Conservation (phyloP, 2,888 invertebrate genomes). For the Harmothoe impar region DNA sequence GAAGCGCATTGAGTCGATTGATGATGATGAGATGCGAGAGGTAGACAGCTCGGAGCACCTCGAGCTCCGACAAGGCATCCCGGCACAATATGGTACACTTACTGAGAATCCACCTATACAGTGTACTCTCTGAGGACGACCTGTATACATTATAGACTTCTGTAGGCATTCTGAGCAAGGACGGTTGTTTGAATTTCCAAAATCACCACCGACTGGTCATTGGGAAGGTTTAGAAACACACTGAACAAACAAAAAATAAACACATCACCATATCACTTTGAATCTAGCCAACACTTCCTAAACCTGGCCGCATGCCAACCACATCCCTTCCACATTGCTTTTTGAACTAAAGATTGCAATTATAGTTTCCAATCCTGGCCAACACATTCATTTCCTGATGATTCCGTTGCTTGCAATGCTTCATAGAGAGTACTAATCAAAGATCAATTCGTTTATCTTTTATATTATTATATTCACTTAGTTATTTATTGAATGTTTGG, state of each 20-base stretch:
- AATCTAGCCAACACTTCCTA: not conserved
- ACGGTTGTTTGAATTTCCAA: not conserved
- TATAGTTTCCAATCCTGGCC: not conserved
- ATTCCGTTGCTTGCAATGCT: conserved; percentile 39
- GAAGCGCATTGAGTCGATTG: conserved; percentile 71
- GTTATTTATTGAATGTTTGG: not conserved
- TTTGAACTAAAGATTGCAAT: not conserved
- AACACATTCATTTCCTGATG: conserved; percentile 1
- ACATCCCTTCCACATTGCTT: not conserved
- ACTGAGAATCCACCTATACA: not conserved
- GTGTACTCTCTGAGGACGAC: not conserved
- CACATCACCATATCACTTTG: conserved; percentile 8
- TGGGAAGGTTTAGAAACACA: not conserved
- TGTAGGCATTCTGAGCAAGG: not conserved
- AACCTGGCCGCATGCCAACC: conserved; percentile 3
- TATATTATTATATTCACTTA: not conserved
- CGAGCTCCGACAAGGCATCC: conserved; percentile 75
- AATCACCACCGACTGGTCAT: not conserved
- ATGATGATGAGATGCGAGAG: conserved; percentile 76
- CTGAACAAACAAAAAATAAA: not conserved
- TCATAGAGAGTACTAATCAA: conserved; percentile 10
- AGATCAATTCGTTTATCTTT: not conserved
- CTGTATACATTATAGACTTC: not conserved
- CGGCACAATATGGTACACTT: conserved; percentile 74
- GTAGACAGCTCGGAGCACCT: conserved; percentile 75